Conservation (phyloP, 2,113 vertebrate genomes). For the Eclectus roratus region DNA sequence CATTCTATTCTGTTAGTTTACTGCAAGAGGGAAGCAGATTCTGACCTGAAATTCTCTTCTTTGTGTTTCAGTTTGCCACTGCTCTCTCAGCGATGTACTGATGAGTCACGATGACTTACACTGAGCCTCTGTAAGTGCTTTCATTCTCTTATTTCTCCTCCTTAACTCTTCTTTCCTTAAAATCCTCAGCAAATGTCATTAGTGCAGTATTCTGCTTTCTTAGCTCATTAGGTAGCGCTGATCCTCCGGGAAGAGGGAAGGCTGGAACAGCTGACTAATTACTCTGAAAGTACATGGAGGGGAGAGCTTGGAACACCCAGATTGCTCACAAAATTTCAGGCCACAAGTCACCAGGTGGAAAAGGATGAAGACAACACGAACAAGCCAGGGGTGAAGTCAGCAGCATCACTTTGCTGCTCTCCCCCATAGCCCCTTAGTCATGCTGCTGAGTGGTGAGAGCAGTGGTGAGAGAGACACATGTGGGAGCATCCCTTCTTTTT, state of each 20-base stretch:
- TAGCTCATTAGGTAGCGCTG: background rate
- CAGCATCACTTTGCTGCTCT: background rate
- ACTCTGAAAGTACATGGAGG: background rate
- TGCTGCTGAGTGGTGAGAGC: background rate
- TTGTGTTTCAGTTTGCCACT: background rate
- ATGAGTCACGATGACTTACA: constrained; percentile 43
- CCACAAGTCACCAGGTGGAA: background rate
- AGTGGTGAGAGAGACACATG: background rate
- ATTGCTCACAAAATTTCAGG: background rate
- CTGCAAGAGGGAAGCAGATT: background rate
- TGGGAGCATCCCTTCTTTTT: background rate
- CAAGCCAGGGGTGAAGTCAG: background rate
- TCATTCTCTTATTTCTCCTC: background rate
- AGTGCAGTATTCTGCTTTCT: background rate
- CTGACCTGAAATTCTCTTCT: background rate
- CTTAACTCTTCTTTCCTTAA: background rate
- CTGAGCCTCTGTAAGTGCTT: background rate
- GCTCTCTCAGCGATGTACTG: background rate
- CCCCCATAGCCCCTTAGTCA: background rate
- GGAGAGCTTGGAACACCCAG: background rate
- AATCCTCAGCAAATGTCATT: constrained; percentile 4
- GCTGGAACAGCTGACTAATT: background rate
- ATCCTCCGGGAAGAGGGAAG: background rate
- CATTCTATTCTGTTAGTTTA: background rate
- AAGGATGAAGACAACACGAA: background rate